A percentile compares a stretch with the other conserved stretches of the same genome.
phyloP scores from a whole-genome alignment of 1,140 invertebrate genomes.

The Diorhabda carinulata region DNA sequence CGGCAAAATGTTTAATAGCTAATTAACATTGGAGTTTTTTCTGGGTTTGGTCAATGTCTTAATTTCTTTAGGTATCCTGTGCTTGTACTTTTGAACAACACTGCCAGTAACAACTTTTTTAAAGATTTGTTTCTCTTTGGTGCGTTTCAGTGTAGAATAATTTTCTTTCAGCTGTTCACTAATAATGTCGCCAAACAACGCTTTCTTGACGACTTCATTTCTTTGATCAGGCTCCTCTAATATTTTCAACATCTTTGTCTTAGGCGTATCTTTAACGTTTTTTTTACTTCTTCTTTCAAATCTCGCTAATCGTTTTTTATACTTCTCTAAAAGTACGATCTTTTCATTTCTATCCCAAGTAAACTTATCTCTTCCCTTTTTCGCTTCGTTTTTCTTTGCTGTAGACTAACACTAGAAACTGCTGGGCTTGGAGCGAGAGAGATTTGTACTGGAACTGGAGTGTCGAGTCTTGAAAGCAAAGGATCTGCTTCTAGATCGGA shows the following conservation, averaged over 20 bases:
- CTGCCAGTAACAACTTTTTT: too few relatives aligned
- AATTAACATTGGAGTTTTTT: not conserved
- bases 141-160: slow-evolving; percentile 1
- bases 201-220: slow-evolving; percentile 10
- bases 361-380: slow-evolving; percentile 16
- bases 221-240: slow-evolving; percentile 5
- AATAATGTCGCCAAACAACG: slow-evolving; percentile 9
- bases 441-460: slow-evolving; percentile 5
- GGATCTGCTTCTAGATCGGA: slow-evolving; percentile 13
- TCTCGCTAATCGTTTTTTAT: slow-evolving; percentile 8
- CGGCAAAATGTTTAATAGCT: not conserved
- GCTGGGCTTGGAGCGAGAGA: slow-evolving; percentile 2
- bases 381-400: slow-evolving; percentile 19
- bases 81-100: too few relatives aligned
- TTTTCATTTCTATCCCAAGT: slow-evolving; percentile 9
- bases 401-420: slow-evolving; percentile 8
- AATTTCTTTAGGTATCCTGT: too few relatives aligned
- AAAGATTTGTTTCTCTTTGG: not conserved
- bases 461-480: not conserved
- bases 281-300: slow-evolving; percentile 10
- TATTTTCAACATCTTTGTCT: slow-evolving; percentile 10
- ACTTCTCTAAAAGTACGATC: slow-evolving; percentile 5
- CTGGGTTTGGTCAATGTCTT: too few relatives aligned
- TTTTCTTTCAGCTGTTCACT: slow-evolving; percentile 2
- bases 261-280: slow-evolving; percentile 12